Conservation (phyloP, 2,113 vertebrate genomes). For the Rana temporaria region DNA sequence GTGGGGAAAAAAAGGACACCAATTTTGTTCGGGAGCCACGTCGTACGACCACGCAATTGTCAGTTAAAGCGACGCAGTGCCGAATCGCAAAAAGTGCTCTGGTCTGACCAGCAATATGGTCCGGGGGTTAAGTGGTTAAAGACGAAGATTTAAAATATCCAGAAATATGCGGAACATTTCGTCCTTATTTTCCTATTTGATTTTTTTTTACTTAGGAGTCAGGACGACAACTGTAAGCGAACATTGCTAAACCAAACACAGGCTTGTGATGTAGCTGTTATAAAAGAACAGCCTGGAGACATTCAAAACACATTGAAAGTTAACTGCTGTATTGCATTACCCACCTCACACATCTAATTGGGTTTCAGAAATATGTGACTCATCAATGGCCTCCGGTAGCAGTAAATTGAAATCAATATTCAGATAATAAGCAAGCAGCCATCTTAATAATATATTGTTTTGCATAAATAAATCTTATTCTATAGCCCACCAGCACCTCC, state of each 20-base stretch:
- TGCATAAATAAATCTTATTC: background rate
- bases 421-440: background rate
- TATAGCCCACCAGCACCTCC: too few relatives aligned
- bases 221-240: background rate
- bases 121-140: too few relatives aligned
- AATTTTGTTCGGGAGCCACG: too few relatives aligned
- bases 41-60: too few relatives aligned
- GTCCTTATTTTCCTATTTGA: background rate
- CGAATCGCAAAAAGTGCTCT: too few relatives aligned
- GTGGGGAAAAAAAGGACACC: too few relatives aligned
- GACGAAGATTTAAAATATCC: background rate
- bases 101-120: too few relatives aligned
- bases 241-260: background rate
- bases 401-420: background rate
- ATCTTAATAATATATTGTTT: background rate
- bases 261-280: background rate
- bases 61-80: too few relatives aligned
- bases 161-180: background rate
- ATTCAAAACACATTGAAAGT: background rate
- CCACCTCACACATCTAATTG: background rate
- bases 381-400: background rate
- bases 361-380: background rate
- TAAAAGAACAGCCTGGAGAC: background rate
- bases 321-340: background rate
- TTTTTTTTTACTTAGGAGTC: conserved; percentile 7